Percentiles rank a stretch among this genome's conserved stretches.
Conservation (phyloP, 2,888 invertebrate species). For the Gisinianus flammeolus region DNA sequence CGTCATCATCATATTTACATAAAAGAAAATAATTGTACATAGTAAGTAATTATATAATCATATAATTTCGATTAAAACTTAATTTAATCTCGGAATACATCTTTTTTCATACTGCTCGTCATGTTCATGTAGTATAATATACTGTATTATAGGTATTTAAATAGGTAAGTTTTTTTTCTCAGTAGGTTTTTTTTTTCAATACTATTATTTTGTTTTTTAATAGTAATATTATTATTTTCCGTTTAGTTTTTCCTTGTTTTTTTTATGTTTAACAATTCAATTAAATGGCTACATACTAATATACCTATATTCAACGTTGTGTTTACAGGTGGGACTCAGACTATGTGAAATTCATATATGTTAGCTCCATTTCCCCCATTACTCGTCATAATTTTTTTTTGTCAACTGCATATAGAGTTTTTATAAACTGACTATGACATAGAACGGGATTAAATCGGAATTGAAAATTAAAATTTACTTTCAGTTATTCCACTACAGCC, state of each 20-base stretch:
- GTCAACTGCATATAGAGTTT: too few relatives aligned
- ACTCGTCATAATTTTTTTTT: too few relatives aligned
- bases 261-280: neutral
- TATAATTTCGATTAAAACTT: conserved; percentile 14
- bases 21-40: too few relatives aligned
- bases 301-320: neutral
- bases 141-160: neutral
- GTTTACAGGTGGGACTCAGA: conserved; percentile 3
- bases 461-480: too few relatives aligned
- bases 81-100: conserved; percentile 24
- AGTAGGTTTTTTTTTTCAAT: too few relatives aligned
- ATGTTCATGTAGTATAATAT: neutral
- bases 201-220: too few relatives aligned
- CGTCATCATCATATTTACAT: too few relatives aligned
- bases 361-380: neutral
- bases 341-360: neutral
- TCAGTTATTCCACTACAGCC: too few relatives aligned
- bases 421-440: too few relatives aligned
- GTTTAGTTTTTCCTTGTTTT: neutral
- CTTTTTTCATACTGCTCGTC: conserved; percentile 14
- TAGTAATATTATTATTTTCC: too few relatives aligned
- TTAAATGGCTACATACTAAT: neutral
- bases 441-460: too few relatives aligned
- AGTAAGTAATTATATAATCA: neutral
- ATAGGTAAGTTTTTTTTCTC: neutral